Evolutionary conservation across 2,888 invertebrate genomes (phyloP), one percentile per base, ranked within the genome.

Genomic region (Orchesella flavescens): DNA sequence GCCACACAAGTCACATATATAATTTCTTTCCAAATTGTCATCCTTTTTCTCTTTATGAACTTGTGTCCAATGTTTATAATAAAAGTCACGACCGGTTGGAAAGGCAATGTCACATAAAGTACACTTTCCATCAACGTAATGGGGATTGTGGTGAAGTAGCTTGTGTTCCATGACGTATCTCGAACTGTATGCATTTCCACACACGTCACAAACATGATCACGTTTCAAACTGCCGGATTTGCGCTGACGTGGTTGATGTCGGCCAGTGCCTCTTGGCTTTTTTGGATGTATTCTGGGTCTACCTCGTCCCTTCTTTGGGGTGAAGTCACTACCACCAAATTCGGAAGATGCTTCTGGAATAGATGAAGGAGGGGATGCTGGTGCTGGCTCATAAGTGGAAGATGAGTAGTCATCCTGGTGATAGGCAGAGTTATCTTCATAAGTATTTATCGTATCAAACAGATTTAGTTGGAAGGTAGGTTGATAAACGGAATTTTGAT

Each of bases 1-100:
- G 9, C 77, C 83, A 59, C 83, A 83, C 24, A 21, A n/a, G 0
- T 76, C 72, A 21, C 83, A 83, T 7, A 83, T 12, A 23, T 55
- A 17, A 1, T 17, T 12, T 13, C 57, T 57, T 0, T 75, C 55
- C 1, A 17, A 15, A 2, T 10, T 1, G 0, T 24, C 19, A 24
- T 49, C 49, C 15, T 34, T 21, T 49, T 21, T 66, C 1, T 5
- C 43, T 19, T 24, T 5, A n/a, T 71, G 71, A 1, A 12, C 34
- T 5, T 15, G 13, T 15, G 17, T 53, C 9, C 3, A 71, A 44
- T 71, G 71, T 2, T 17, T 15, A 7, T 13, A 69, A 34, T 34
- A n/a, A 17, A 68, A 68, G 21, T 13, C 13, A 5, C 68, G 34
- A 15, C 49, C 49, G 1, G 5, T 21, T 4, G 13, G 9, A 23